Base-by-base conservation (phyloP, 23 tunicate species). In the Ciona savignyi region DNA sequence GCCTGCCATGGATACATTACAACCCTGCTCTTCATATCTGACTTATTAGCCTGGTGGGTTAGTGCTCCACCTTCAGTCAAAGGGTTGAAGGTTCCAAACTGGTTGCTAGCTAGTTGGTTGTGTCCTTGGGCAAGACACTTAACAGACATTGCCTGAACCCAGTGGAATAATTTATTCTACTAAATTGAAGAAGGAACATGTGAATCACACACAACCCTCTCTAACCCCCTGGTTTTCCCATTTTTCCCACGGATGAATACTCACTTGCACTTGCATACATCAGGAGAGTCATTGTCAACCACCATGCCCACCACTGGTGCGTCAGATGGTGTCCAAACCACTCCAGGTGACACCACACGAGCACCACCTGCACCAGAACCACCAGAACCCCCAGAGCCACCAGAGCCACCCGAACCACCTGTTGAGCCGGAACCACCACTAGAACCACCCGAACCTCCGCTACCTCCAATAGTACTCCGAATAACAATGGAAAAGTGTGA, bases 261-360 rank as follows among this genome's bases (percentile, higher is more conserved):
- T 42, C 15, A 42, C 56, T 42, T 34, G 25, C 70, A 67, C n/a
- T 51, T 51, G 71, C 72, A 32, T 56, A 21, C 30, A 65, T 77
- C 63, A 2, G 77, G 77, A 2, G 77, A 51, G 22, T 60, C 65
- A n/a, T 23, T 25, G 15, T 48, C 66, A 3, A 19, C 25, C n/a
- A 73, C 34, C 22, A 60, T 33, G 6, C 70, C 51, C 35, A 77
- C 67, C 30, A 77, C 72, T 0, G 81, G 81, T 49, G 71, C 70
- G 71, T 77, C 72, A 32, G 81, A 77, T 25, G 81, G 81, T 15
- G 81, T 77, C 81, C 81, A 77, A 26, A 29, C 27, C 1, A 65
- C 33, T 0, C 60, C 70, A 2, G 30, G 29, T 23, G 70, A 28
- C 19, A 34, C 56, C 6, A 28, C 32, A 1, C 27, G n/a, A 33